These are phyloP conservation scores for Azorinus chamasolen DNA, from an alignment of 2,888 invertebrate species.

Conservation along the genomic window DNA sequence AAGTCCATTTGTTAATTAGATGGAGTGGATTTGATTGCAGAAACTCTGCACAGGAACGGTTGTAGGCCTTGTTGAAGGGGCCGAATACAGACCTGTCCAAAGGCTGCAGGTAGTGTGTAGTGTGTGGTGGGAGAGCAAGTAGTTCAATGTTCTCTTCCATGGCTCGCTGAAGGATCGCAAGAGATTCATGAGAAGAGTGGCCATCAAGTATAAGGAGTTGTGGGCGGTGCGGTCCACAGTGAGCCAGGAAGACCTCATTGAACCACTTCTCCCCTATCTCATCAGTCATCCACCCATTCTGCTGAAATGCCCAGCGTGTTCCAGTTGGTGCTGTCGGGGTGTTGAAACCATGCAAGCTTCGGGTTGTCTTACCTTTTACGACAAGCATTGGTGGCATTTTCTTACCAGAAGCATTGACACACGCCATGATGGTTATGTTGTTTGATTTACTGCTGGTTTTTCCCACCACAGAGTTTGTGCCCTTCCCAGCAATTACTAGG, in stretches of 20 bases:
- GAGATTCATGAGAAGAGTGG: constrained; percentile 56
- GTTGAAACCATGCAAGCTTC: constrained; percentile 51
- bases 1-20: constrained; percentile 29
- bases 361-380: constrained; percentile 61
- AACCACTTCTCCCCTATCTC: constrained; percentile 39
- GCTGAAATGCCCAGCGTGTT: constrained; percentile 57
- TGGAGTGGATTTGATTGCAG: constrained; percentile 20
- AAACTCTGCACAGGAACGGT: constrained; percentile 28
- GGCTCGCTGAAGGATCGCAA: constrained; percentile 56
- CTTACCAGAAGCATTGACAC: constrained; percentile 49
- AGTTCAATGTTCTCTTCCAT: constrained; percentile 48
- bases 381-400: constrained; percentile 61
- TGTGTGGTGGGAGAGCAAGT: constrained; percentile 55
- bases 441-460: constrained; percentile 6
- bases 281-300: constrained; percentile 55
- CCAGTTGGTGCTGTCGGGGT: constrained; percentile 50
- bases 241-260: constrained; percentile 21
- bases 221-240: constrained; percentile 27
- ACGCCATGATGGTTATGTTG: constrained; percentile 40
- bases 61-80: constrained; percentile 36
- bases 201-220: constrained; percentile 40
- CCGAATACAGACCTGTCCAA: constrained; percentile 49
- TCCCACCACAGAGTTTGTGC: constrained; percentile 4
- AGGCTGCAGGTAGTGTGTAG: constrained; percentile 47
- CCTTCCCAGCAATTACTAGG: constrained; percentile 22